Percentiles rank a stretch among this genome's conserved stretches.
phyloP scores from a whole-genome alignment of 2,888 invertebrate species.

The Seira musarum region DNA sequence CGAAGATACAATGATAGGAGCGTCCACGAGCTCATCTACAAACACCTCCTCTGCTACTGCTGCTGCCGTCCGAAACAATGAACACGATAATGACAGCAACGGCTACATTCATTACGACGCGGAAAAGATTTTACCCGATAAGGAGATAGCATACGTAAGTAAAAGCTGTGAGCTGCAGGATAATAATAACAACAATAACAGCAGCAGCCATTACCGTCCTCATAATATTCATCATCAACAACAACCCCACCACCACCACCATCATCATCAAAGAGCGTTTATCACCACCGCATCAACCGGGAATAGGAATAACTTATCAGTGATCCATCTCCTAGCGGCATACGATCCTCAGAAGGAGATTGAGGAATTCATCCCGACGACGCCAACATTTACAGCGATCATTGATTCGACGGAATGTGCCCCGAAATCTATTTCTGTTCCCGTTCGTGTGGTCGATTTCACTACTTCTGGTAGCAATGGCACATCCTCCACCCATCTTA shows the following conservation, averaged over 20 bases:
- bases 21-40: constrained; percentile 28
- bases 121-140: constrained; percentile 52
- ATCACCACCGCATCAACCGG: constrained; percentile 14
- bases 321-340: constrained; percentile 46
- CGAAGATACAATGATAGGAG: constrained; percentile 31
- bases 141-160: constrained; percentile 37
- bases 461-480: no score
- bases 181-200: no score
- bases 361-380: constrained; percentile 49
- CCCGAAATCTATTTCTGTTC: constrained; percentile 50
- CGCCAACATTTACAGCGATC: constrained; percentile 38
- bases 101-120: constrained; percentile 27
- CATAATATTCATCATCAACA: constrained; percentile 3
- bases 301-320: constrained; percentile 50
- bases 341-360: constrained; percentile 46
- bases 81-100: constrained; percentile 23
- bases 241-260: no score
- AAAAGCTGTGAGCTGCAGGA: not conserved
- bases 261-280: not conserved
- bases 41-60: constrained; percentile 21
- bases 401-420: constrained; percentile 52
- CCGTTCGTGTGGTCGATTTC: constrained; percentile 34
- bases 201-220: not conserved
- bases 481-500: no score
- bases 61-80: constrained; percentile 10